phyloP scores from a whole-genome alignment of 2,888 invertebrate genomes.

The Furcula furcula region DNA sequence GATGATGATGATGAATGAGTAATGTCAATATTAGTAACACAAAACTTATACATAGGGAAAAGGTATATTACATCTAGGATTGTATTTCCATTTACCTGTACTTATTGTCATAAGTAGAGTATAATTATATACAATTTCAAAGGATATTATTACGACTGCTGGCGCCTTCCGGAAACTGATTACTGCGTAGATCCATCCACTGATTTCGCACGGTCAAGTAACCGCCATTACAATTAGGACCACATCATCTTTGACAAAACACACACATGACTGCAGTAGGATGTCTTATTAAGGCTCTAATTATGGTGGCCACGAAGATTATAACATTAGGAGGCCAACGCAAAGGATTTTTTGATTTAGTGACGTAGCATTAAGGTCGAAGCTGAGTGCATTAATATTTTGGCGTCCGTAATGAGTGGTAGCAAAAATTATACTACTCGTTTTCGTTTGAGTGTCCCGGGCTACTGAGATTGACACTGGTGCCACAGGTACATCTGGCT shows the following conservation, averaged over 20 bases:
- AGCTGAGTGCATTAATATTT: conserved; percentile 6
- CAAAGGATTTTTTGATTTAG: conserved; percentile 10
- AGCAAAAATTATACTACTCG: conserved; percentile 28
- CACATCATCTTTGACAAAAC: conserved; percentile 28
- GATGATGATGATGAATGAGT: too few species aligned
- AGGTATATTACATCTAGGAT: too few species aligned
- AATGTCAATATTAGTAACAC: too few species aligned
- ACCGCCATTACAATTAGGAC: conserved; percentile 26
- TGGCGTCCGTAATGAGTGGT: conserved; percentile 15
- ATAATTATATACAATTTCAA: too few species aligned
- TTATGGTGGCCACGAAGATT: conserved; percentile 20
- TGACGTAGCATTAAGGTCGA: conserved; percentile 6
- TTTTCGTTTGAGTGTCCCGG: conserved; percentile 38
- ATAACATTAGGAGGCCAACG: background rate
- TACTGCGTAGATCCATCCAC: conserved; percentile 29
- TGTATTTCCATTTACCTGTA: too few species aligned
- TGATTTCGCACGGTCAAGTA: conserved; percentile 39
- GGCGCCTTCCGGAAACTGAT: conserved; percentile 33
- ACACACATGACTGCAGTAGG: conserved; percentile 14
- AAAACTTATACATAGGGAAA: too few species aligned
- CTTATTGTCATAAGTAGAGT: too few species aligned
- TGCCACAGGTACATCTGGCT: conserved; percentile 51
- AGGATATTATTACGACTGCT: too few species aligned
- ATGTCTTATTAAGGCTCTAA: conserved; percentile 17
- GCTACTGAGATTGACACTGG: conserved; percentile 44